Evolutionary conservation across 2,113 vertebrate species (phyloP).

Genomic region (Carollia perspicillata): DNA sequence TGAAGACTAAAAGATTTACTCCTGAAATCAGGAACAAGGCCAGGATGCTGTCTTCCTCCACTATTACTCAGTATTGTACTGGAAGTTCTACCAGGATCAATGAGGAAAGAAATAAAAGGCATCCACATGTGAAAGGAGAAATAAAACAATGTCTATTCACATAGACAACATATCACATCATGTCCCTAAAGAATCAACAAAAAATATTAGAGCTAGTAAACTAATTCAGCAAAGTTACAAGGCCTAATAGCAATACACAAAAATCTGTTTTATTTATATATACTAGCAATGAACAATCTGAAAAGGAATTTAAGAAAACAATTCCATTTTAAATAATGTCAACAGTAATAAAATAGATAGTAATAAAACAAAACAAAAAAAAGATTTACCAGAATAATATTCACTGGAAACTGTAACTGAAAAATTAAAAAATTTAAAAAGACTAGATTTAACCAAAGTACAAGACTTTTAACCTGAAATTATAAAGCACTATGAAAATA

Average conservation of each 20-base stretch:
- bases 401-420: neutral
- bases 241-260: neutral
- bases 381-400: neutral
- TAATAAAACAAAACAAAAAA: neutral
- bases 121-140: neutral
- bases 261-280: neutral
- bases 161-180: neutral
- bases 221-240: neutral
- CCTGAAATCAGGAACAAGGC: neutral
- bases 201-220: neutral
- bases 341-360: neutral
- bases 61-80: neutral
- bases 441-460: neutral
- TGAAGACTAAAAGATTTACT: neutral
- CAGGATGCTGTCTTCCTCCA: neutral
- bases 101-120: neutral
- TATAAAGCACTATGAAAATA: neutral
- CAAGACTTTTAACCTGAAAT: neutral
- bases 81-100: neutral
- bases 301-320: neutral
- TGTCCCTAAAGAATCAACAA: neutral
- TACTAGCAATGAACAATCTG: neutral
- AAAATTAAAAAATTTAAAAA: neutral
- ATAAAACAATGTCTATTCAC: neutral
- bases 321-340: neutral